phyloP scores from a whole-genome alignment of 1,140 invertebrate species.

The Arion vulgaris region DNA sequence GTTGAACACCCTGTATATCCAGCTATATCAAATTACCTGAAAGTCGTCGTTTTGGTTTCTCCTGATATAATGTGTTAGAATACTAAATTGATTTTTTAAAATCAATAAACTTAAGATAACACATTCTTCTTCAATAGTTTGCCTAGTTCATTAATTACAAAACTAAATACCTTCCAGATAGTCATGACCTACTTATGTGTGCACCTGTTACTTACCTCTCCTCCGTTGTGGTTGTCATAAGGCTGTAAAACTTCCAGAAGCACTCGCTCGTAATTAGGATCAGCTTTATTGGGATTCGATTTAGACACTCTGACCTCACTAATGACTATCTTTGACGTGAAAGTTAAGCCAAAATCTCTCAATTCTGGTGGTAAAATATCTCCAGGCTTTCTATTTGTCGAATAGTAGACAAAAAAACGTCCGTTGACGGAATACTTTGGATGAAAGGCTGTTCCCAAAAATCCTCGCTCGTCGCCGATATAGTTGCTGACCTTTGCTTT shows the following conservation, averaged over 20 bases:
- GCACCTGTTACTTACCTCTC: constrained; percentile 58
- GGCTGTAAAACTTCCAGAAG: constrained; percentile 65
- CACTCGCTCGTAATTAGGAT: constrained; percentile 53
- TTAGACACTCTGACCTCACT: constrained; percentile 60
- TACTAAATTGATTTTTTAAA: too few species aligned
- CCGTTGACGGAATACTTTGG: constrained; percentile 60
- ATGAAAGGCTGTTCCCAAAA: constrained; percentile 68
- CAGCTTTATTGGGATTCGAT: constrained; percentile 51
- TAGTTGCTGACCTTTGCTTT: constrained; percentile 28
- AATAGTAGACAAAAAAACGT: constrained; percentile 67
- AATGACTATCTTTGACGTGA: constrained; percentile 55
- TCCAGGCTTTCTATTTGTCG: constrained; percentile 22
- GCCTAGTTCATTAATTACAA: too few species aligned
- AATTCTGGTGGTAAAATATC: constrained; percentile 20
- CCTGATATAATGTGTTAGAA: too few species aligned
- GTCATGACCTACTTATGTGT: too few species aligned
- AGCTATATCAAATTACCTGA: too few species aligned
- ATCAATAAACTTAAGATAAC: too few species aligned
- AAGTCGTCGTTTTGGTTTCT: too few species aligned
- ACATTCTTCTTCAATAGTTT: too few species aligned
- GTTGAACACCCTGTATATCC: too few species aligned
- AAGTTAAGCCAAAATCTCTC: not conserved
- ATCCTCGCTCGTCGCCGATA: constrained; percentile 65
- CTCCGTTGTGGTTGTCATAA: constrained; percentile 69
- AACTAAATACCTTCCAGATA: too few species aligned